These are phyloP conservation scores for Pseudobourletiella spinata DNA, from an alignment of 1,140 invertebrate species.

Conservation along the genomic window DNA sequence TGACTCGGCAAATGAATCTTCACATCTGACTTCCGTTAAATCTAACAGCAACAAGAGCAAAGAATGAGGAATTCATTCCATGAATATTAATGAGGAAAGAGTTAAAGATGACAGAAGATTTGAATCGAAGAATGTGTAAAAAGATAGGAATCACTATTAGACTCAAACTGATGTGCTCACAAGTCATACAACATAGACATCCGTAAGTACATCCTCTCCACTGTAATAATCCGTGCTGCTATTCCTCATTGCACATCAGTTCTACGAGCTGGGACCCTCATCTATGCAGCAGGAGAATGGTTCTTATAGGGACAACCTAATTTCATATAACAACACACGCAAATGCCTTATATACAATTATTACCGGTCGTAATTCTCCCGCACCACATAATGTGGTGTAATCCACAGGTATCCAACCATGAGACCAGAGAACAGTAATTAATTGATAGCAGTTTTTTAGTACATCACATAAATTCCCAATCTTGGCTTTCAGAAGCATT, in stretches of 20 bases:
- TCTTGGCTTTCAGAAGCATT: neutral
- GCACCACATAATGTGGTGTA: neutral
- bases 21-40: too few relatives aligned
- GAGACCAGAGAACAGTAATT: neutral
- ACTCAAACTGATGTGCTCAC: too few relatives aligned
- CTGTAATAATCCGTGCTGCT: too few relatives aligned
- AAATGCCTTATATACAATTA: too few relatives aligned
- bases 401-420: constrained; percentile 21
- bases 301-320: neutral
- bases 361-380: neutral
- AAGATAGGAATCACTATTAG: constrained; percentile 10
- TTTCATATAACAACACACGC: neutral
- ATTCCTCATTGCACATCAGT: too few relatives aligned
- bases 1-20: too few relatives aligned
- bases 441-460: constrained; percentile 18
- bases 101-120: neutral
- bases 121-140: constrained; percentile 2
- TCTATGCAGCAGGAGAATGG: too few relatives aligned
- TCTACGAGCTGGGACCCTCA: too few relatives aligned
- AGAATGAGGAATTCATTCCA: neutral
- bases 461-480: neutral
- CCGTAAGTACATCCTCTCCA: too few relatives aligned
- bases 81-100: constrained; percentile 7
- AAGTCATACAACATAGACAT: too few relatives aligned
- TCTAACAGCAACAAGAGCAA: too few relatives aligned